These are phyloP conservation scores for Etheostoma perlongum DNA, from an alignment of 2,797 vertebrate species.

Conservation along the genomic window DNA sequence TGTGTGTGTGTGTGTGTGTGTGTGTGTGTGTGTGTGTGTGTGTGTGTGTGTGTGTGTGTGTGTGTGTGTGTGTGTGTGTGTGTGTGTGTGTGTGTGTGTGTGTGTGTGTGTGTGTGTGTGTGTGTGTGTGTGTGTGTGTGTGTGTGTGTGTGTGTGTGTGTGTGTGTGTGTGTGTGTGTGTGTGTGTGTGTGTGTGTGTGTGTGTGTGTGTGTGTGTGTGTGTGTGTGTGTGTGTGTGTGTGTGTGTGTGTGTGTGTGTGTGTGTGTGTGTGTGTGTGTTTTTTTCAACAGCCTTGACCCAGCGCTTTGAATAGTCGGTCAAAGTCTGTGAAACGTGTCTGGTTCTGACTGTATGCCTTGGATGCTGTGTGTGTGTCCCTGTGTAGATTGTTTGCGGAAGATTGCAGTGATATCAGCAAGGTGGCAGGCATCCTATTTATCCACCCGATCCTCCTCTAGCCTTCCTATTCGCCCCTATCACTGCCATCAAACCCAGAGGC, in stretches of 20 bases:
- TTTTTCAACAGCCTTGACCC: slow-evolving; percentile 35
- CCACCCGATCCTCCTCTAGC: slow-evolving; percentile 61
- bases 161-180: slow-evolving; percentile 1
- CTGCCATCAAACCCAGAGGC: slow-evolving; percentile 70
- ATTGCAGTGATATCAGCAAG: slow-evolving; percentile 68
- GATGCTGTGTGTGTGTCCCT: slow-evolving; percentile 28
- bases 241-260: too few relatives aligned
- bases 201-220: neutral
- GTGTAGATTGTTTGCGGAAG: slow-evolving; percentile 68
- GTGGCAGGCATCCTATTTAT: slow-evolving; percentile 70
- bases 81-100: neutral
- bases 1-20: too few relatives aligned
- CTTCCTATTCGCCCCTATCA: slow-evolving; percentile 65
- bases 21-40: slow-evolving; percentile 2
- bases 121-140: neutral
- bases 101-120: too few relatives aligned
- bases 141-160: too few relatives aligned
- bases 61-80: neutral
- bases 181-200: too few relatives aligned
- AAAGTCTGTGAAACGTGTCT: slow-evolving; percentile 43
- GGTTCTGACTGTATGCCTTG: slow-evolving; percentile 22
- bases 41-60: neutral
- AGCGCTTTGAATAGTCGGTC: slow-evolving; percentile 33
- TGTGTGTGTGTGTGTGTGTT: slow-evolving; percentile 5
- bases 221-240: neutral